These are phyloP conservation scores for Anser cygnoides DNA, from an alignment of 2,113 vertebrate species.

Conservation along the genomic window DNA sequence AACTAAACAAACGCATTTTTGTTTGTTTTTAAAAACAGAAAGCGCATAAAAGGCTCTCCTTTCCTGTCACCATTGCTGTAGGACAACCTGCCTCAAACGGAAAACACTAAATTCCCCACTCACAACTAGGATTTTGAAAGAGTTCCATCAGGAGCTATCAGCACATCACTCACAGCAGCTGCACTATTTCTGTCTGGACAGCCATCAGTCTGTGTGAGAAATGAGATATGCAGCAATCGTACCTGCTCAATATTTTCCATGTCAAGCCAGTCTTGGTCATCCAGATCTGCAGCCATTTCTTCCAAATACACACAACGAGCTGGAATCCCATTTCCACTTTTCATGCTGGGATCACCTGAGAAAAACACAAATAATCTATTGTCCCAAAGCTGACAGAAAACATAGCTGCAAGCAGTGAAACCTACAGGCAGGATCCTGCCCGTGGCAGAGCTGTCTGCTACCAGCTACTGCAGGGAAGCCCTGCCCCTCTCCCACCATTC, in stretches of 20 bases:
- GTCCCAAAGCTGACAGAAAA: accelerated
- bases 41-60: background rate
- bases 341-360: slow-evolving; percentile 92
- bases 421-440: too few relatives aligned
- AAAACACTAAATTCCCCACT: background rate
- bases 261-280: slow-evolving; percentile 98
- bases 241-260: slow-evolving; percentile 98
- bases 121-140: background rate
- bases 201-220: background rate
- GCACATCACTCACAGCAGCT: too few relatives aligned
- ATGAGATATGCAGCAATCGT: background rate
- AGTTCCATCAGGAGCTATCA: background rate
- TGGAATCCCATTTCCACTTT: slow-evolving; percentile 93
- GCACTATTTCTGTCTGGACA: background rate
- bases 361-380: background rate
- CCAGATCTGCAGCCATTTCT: slow-evolving; percentile 92
- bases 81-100: background rate
- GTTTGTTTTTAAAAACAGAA: background rate
- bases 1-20: too few relatives aligned
- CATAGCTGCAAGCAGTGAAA: accelerated
- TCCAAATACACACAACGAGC: slow-evolving; percentile 94
- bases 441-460: background rate
- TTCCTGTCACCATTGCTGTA: background rate
- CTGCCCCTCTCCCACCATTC: accelerated
- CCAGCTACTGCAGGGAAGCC: accelerated